Conservation (phyloP, 2,888 invertebrate genomes). For the Athalia rosae region DNA sequence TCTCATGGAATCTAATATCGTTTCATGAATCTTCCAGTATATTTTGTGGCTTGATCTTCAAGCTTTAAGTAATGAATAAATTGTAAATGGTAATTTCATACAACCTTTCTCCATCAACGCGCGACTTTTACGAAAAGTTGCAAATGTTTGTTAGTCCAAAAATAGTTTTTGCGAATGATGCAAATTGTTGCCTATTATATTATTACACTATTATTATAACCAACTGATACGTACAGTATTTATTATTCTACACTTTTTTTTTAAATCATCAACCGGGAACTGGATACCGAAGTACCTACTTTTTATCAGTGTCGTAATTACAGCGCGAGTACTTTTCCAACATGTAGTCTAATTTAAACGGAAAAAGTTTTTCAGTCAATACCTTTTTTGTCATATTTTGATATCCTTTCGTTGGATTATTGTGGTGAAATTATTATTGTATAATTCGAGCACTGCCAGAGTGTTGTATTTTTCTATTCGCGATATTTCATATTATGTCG, state of each 20-base stretch:
- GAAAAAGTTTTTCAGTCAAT: background rate
- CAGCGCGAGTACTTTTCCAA: conserved; percentile 17
- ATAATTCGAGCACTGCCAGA: conserved; percentile 54
- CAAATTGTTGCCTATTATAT: conserved; percentile 57
- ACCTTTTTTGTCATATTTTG: conserved; percentile 17
- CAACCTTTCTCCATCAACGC: background rate
- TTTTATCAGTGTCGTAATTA: background rate
- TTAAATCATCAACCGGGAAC: conserved; percentile 4
- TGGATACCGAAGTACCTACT: background rate
- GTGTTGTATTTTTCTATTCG: conserved; percentile 52
- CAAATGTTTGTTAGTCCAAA: conserved; percentile 8
- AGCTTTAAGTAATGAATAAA: background rate
- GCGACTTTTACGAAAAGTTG: background rate
- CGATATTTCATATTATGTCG: conserved; percentile 55
- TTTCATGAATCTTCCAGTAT: background rate
- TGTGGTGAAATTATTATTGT: conserved; percentile 37
- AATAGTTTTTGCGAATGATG: conserved; percentile 53
- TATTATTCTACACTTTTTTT: conserved; percentile 48
- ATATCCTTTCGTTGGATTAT: conserved; percentile 8
- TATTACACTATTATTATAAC: conserved; percentile 49
- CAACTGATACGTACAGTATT: conserved; percentile 50
- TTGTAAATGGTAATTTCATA: background rate
- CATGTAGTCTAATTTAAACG: background rate
- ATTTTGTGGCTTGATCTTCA: background rate
- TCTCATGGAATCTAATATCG: background rate